Conservation (phyloP, 2,113 vertebrate species). For the Notiomystis cincta region DNA sequence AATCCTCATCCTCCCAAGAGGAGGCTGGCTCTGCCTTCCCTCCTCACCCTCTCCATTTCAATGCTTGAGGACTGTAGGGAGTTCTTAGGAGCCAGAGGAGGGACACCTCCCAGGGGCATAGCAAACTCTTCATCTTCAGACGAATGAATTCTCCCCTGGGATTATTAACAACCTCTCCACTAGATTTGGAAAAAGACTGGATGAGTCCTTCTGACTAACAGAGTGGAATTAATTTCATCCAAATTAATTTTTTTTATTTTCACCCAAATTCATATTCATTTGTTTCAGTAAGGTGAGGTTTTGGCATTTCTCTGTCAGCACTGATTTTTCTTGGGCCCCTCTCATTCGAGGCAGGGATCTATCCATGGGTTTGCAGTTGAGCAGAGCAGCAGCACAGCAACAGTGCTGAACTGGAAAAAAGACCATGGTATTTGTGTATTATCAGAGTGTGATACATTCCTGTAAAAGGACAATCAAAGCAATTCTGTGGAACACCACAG, state of each 20-base stretch:
- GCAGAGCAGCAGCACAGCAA: not conserved
- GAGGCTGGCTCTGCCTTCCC: not conserved
- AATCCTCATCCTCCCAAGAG: not conserved
- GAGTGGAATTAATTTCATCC: not conserved
- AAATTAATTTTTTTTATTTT: not conserved
- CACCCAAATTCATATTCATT: not conserved
- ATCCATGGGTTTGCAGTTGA: accelerated
- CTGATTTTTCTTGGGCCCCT: not conserved
- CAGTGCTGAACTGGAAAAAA: not conserved
- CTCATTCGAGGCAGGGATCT: not conserved
- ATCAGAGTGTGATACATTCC: not conserved
- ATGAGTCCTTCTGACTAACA: not conserved
- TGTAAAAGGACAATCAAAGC: not conserved
- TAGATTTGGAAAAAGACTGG: not conserved
- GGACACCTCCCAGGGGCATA: accelerated
- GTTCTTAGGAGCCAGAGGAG: accelerated
- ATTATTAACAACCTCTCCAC: not conserved
- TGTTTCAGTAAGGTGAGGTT: not conserved
- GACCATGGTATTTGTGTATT: not conserved
- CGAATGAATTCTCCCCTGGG: not conserved
- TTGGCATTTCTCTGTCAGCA: not conserved
- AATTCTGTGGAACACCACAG: not conserved
- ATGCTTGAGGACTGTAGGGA: accelerated
- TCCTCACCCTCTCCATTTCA: not conserved
- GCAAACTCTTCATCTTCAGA: not conserved